Conservation (phyloP, 37 sponge, comb jelly and placozoan genomes). For the Lycopodina hypogea region DNA sequence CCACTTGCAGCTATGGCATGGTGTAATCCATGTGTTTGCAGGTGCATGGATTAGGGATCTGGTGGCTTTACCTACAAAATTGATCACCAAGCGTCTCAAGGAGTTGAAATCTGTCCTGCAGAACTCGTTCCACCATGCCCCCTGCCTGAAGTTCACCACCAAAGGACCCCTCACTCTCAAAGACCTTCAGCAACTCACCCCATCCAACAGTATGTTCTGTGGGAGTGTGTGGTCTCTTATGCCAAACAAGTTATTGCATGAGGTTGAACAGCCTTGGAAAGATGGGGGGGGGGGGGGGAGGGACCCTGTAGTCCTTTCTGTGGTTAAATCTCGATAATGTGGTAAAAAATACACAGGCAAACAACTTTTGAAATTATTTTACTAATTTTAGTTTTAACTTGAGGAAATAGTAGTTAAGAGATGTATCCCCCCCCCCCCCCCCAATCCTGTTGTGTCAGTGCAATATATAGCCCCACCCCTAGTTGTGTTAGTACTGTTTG, state of each 20-base stretch:
- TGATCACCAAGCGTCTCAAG: slow-evolving; percentile 45
- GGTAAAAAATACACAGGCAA: too few species aligned
- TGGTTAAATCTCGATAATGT: neutral
- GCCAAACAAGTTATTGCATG: neutral
- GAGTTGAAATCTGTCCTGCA: slow-evolving; percentile 56
- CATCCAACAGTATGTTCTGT: slow-evolving; percentile 55
- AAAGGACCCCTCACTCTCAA: slow-evolving; percentile 70
- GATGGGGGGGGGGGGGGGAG: neutral
- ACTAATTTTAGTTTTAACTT: too few species aligned
- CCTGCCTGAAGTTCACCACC: slow-evolving; percentile 51
- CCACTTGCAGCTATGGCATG: too few species aligned
- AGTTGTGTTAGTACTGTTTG: too few species aligned
- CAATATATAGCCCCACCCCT: too few species aligned
- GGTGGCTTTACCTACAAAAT: slow-evolving; percentile 56
- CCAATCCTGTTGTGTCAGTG: neutral
- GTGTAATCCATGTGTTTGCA: neutral
- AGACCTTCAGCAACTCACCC: slow-evolving; percentile 65
- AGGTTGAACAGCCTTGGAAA: neutral
- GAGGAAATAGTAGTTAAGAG: too few species aligned
- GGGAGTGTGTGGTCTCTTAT: too few species aligned
- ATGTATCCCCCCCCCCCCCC: neutral
- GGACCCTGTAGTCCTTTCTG: too few species aligned
- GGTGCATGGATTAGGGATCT: slow-evolving; percentile 58
- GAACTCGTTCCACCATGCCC: slow-evolving; percentile 48
- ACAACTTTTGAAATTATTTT: too few species aligned